Conservation (phyloP, 2,797 vertebrate genomes). For the Synaphobranchus kaupii region DNA sequence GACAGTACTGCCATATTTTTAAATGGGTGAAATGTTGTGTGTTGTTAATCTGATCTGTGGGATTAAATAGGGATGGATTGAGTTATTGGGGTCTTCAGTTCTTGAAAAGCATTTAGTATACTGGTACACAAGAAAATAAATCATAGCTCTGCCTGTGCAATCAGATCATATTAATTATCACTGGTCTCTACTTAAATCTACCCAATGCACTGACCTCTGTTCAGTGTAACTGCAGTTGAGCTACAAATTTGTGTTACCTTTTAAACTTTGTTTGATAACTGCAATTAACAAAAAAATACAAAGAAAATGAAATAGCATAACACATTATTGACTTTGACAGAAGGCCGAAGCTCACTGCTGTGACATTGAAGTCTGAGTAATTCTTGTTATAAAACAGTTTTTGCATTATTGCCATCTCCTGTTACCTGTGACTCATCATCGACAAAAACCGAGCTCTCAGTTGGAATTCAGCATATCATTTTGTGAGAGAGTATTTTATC, state of each 20-base stretch:
- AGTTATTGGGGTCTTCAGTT: neutral
- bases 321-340: neutral
- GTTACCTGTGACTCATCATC: neutral
- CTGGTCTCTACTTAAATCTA: neutral
- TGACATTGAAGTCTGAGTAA: neutral
- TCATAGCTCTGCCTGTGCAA: neutral
- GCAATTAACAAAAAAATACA: neutral
- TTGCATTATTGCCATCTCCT: neutral
- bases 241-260: neutral
- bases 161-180: neutral
- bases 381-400: neutral
- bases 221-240: neutral
- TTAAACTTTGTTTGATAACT: neutral
- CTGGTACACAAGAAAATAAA: neutral
- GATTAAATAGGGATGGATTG: neutral
- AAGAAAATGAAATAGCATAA: neutral
- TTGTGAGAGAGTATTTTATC: neutral
- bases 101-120: neutral
- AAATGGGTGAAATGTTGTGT: neutral
- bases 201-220: neutral
- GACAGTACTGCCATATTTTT: neutral
- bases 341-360: neutral
- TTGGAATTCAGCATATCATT: neutral
- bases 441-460: neutral
- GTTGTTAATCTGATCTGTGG: conserved; percentile 8